phyloP scores from a whole-genome alignment of 2,888 invertebrate genomes.

The Drosophila demipolita region DNA sequence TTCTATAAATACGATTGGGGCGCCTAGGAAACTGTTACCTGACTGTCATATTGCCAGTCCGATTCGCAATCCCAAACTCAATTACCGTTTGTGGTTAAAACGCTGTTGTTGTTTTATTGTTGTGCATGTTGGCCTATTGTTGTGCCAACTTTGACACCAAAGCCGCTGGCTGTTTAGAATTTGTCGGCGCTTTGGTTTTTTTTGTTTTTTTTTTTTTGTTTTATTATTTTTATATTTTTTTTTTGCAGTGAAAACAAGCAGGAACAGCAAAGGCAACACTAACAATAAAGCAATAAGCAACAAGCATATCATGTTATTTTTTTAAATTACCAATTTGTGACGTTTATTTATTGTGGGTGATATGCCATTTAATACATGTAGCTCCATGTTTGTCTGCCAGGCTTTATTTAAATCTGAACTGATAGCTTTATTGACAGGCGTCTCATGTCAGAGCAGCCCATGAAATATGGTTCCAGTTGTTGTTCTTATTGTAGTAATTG shows the following conservation, averaged over 20 bases:
- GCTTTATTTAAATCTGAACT: conserved; percentile 54
- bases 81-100: conserved; percentile 52
- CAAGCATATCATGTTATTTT: conserved; percentile 52
- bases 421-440: conserved; percentile 73
- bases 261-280: conserved; percentile 34
- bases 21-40: conserved; percentile 38
- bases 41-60: conserved; percentile 45
- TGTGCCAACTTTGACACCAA: conserved; percentile 67
- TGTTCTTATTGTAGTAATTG: conserved; percentile 3
- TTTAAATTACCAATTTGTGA: conserved; percentile 73
- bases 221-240: not conserved
- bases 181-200: conserved; percentile 34
- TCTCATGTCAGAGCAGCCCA: conserved; percentile 68
- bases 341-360: conserved; percentile 71
- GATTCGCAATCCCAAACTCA: conserved; percentile 36
- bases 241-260: conserved; percentile 23
- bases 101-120: conserved; percentile 22
- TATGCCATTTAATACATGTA: conserved; percentile 30
- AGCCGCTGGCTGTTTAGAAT: conserved; percentile 57
- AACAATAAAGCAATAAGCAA: conserved; percentile 19
- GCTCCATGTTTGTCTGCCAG: conserved; percentile 14
- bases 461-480: conserved; percentile 64
- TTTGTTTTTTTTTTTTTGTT: conserved; percentile 1
- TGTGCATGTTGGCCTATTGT: conserved; percentile 39
- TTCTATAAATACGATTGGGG: conserved; percentile 66